Conservation (phyloP, 2,113 vertebrate species). For the Recurvirostra avosetta region DNA sequence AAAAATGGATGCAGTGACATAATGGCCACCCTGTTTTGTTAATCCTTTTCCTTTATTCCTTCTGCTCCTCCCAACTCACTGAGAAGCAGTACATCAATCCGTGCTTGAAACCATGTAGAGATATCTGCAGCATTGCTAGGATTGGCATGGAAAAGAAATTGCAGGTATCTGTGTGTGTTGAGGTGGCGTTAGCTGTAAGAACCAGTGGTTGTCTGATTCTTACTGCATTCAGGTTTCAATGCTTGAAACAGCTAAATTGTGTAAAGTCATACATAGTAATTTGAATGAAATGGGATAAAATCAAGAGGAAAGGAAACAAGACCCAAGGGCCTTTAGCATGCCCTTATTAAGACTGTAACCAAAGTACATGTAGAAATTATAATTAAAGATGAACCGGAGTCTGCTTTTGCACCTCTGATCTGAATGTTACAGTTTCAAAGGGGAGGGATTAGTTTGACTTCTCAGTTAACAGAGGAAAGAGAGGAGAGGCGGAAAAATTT, state of each 20-base stretch:
- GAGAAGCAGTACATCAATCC: neutral
- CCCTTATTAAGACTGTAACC: neutral
- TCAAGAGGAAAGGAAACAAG: neutral
- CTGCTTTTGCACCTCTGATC: conserved; percentile 16
- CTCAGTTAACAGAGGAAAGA: neutral
- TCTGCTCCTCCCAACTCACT: neutral
- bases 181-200: neutral
- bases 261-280: neutral
- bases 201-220: neutral
- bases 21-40: neutral
- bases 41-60: neutral
- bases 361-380: neutral
- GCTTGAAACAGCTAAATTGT: neutral
- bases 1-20: neutral
- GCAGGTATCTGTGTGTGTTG: neutral
- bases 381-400: neutral
- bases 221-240: neutral
- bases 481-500: neutral
- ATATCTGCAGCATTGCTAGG: neutral
- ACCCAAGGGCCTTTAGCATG: neutral
- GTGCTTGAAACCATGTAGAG: neutral
- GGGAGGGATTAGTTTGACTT: neutral
- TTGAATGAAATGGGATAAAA: neutral
- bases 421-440: neutral
- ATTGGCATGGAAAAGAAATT: neutral